phyloP scores from a whole-genome alignment of 2,113 vertebrate species.

The Callorhinus ursinus region DNA sequence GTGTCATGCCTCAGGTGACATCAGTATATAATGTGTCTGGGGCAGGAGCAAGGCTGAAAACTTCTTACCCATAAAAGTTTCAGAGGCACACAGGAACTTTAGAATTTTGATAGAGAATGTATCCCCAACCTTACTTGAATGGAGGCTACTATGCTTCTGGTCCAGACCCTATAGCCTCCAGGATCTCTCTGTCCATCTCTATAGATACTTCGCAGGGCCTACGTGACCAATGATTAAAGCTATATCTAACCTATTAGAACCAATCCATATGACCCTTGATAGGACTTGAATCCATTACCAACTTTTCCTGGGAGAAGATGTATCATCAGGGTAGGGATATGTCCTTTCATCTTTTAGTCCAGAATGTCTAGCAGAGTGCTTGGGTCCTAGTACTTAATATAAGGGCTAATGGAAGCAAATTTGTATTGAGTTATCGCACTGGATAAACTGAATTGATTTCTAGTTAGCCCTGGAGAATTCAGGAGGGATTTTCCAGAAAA shows the following conservation, averaged over 20 bases:
- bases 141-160: not conserved
- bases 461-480: not conserved
- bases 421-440: not conserved
- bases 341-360: not conserved
- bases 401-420: not conserved
- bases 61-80: not conserved
- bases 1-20: not conserved
- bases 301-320: not conserved
- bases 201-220: not conserved
- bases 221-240: not conserved
- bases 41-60: not conserved
- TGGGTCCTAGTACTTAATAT: not conserved
- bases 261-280: not conserved
- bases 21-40: not conserved
- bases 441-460: not conserved
- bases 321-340: not conserved
- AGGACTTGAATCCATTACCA: not conserved
- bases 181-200: not conserved
- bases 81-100: not conserved
- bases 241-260: not conserved
- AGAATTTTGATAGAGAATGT: not conserved
- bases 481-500: not conserved
- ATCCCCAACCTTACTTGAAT: not conserved
- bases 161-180: not conserved
- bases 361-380: not conserved